Conservation (phyloP, 1,140 invertebrate species). For the Cyclargus thomasi region DNA sequence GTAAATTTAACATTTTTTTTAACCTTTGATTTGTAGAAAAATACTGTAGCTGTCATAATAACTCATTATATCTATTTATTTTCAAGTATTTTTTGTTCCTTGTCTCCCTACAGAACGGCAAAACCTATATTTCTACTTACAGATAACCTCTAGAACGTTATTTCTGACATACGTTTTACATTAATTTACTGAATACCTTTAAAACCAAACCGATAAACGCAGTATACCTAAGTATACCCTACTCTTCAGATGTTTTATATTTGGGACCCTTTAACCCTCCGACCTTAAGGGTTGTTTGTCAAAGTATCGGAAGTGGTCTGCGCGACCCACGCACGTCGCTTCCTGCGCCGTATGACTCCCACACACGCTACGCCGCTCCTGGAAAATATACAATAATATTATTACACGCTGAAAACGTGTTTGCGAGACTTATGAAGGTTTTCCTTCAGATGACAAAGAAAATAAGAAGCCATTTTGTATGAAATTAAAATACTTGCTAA, state of each 20-base stretch:
- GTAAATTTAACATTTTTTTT: no score
- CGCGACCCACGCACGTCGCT: slow-evolving; percentile 38
- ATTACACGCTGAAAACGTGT: slow-evolving; percentile 2
- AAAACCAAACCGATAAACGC: not conserved
- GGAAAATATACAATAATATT: slow-evolving; percentile 13
- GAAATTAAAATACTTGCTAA: not conserved
- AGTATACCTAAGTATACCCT: not conserved
- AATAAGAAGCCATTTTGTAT: not conserved
- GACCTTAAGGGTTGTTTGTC: slow-evolving; percentile 48
- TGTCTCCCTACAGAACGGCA: no score
- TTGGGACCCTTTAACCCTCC: slow-evolving; percentile 32
- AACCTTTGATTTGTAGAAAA: no score
- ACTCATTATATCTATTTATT: no score
- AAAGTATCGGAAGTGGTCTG: slow-evolving; percentile 54
- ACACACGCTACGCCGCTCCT: slow-evolving; percentile 35
- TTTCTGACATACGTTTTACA: no score
- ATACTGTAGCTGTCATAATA: no score
- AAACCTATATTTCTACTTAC: no score
- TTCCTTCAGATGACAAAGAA: not conserved
- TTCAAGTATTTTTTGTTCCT: no score
- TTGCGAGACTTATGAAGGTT: not conserved
- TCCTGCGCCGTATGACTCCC: slow-evolving; percentile 34
- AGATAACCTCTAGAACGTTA: no score
- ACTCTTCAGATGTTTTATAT: slow-evolving; percentile 1
- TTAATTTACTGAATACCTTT: not conserved